A percentile compares a stretch with the other conserved stretches of the same genome.
These are phyloP conservation scores for Apodemia hepburni DNA, from an alignment of 2,888 invertebrate species.

Conservation along the genomic window DNA sequence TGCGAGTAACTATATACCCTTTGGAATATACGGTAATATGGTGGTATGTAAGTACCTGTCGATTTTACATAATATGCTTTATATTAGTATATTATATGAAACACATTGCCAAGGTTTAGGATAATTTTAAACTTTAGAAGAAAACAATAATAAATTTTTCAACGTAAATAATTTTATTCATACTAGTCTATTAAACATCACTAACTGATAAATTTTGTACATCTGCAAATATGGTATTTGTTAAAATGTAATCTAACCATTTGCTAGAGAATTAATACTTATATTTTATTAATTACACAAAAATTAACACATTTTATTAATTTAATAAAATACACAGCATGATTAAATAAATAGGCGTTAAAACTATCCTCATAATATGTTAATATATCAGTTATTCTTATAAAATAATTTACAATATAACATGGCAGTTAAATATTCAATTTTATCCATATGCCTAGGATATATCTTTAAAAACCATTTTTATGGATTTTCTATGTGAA, in stretches of 20 bases:
- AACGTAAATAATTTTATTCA: slow-evolving; percentile 81
- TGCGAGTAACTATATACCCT: too few species aligned
- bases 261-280: slow-evolving; percentile 50
- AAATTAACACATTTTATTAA: slow-evolving; percentile 62
- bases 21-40: too few species aligned
- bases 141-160: slow-evolving; percentile 69
- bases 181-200: slow-evolving; percentile 80
- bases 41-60: too few species aligned
- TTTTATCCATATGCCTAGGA: slow-evolving; percentile 10
- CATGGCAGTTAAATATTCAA: slow-evolving; percentile 27
- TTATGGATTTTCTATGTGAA: neutral
- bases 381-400: slow-evolving; percentile 51
- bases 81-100: too few species aligned
- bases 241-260: slow-evolving; percentile 40
- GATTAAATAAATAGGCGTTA: slow-evolving; percentile 72
- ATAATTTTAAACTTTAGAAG: slow-evolving; percentile 4
- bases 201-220: slow-evolving; percentile 79
- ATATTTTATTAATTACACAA: slow-evolving; percentile 65
- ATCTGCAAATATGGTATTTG: slow-evolving; percentile 76
- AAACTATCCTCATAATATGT: slow-evolving; percentile 57
- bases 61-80: too few species aligned
- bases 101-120: too few species aligned
- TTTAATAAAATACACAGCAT: slow-evolving; percentile 64
- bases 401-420: slow-evolving; percentile 35
- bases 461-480: neutral